phyloP scores from a whole-genome alignment of 2,797 vertebrate species.

The Dendrocincla fuliginosa region DNA sequence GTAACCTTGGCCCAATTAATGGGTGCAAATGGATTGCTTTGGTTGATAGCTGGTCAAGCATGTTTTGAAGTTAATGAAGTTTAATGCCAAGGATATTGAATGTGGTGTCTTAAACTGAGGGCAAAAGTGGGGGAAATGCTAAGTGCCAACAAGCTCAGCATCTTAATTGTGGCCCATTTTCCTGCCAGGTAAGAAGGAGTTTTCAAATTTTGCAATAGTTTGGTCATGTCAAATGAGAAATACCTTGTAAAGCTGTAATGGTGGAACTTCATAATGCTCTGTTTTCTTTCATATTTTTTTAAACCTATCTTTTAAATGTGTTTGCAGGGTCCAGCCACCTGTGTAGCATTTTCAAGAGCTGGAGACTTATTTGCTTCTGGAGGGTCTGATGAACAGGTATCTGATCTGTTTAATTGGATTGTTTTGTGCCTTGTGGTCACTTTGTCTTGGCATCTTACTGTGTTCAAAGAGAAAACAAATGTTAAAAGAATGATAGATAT shows the following conservation, averaged over 20 bases:
- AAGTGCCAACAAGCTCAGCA: neutral
- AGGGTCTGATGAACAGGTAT: slow-evolving; percentile 93
- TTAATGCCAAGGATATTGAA: neutral
- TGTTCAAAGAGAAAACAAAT: neutral
- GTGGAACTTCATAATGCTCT: neutral
- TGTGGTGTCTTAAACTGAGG: neutral
- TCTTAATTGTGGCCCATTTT: neutral
- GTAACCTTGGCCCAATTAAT: neutral
- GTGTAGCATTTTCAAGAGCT: slow-evolving; percentile 87
- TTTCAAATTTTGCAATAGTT: neutral
- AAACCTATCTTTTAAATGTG: neutral
- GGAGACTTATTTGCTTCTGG: slow-evolving; percentile 92
- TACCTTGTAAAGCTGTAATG: neutral
- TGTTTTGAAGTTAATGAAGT: neutral
- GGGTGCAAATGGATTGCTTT: neutral
- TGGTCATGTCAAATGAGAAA: neutral
- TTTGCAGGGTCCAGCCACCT: slow-evolving; percentile 87
- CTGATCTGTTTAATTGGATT: neutral
- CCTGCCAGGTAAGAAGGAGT: neutral
- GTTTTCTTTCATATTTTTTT: neutral
- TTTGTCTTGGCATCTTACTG: neutral
- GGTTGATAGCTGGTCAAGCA: neutral
- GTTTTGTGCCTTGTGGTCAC: neutral
- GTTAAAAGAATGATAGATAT: neutral
- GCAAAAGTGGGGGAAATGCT: neutral